Base-by-base conservation (phyloP, 2,797 vertebrate species). In the Platalea minor region DNA sequence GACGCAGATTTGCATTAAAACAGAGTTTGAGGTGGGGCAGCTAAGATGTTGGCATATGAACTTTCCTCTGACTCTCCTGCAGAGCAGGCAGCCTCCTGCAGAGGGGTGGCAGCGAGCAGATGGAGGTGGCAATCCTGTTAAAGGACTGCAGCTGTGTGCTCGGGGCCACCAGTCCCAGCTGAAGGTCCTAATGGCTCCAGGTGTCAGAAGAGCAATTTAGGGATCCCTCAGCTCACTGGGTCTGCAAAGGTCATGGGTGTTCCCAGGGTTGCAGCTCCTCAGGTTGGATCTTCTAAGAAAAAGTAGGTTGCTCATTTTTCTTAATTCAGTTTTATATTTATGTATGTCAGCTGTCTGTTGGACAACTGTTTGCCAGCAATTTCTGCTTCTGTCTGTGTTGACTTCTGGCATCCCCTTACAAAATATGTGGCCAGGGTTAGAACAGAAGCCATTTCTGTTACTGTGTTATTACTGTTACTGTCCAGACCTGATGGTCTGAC, bases 171-270 rank as follows among this genome's bases (percentile, higher is more conserved):
- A 6, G 6, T 6, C 39, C 20, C 59, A 20, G 45, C 76, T 53
- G 9, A 13, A 29, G 25, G 21, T 35, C 37, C 19, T 24, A 0
- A 3, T 21, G 50, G 59, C 46, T 73, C 43, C 64, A 69, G 63
- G 46, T 61, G 65, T 23, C 25, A 33, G 37, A 16, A 25, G 10
- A 67, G 13, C 29, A 43, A 9, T 33, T 82, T 45, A 77, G 18
- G 35, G 16, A 20, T 15, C 17, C 14, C 41, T 72, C 39, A 53
- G 43, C 1, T n/a, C 1, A 13, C 2, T 1, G 2, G 2, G 3
- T 16, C 18, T 85, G 63, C 0, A n/a, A 29, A 48, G 19, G 6
- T 17, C 0, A 0, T 0, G 8, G 10, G 3, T n/a, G 1, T 7
- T 69, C 1, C 2, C 18, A 1, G 4, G 25, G 10, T 1, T 46